phyloP scores from a whole-genome alignment of 2,113 vertebrate genomes.

The Cyprinus carpio region DNA sequence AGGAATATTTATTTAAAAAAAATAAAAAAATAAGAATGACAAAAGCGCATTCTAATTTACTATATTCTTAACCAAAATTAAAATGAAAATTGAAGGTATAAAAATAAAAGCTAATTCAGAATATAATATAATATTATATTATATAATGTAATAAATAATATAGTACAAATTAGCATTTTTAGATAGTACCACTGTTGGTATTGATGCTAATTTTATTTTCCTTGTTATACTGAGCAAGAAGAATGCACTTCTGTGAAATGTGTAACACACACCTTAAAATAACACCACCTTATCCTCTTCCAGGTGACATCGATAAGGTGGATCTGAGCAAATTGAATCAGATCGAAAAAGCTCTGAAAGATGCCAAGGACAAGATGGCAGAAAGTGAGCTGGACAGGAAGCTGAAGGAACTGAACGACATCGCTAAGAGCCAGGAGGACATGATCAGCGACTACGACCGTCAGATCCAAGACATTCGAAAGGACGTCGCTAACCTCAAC shows the following conservation, averaged over 20 bases:
- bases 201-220: neutral
- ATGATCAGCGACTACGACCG: slow-evolving; percentile 88
- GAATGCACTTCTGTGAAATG: neutral
- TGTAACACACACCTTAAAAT: neutral
- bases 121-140: neutral
- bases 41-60: no score
- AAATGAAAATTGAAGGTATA: neutral
- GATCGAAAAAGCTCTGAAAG: slow-evolving; percentile 85
- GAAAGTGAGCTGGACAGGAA: slow-evolving; percentile 85
- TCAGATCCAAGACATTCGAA: slow-evolving; percentile 89
- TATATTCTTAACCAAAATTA: no score
- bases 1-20: no score
- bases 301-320: slow-evolving; percentile 93
- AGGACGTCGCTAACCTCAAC: slow-evolving; percentile 91
- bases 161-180: neutral
- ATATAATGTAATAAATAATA: no score
- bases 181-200: neutral
- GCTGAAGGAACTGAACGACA: slow-evolving; percentile 83
- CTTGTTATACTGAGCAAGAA: neutral
- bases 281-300: neutral
- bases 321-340: slow-evolving; percentile 90
- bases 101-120: neutral
- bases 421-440: slow-evolving; percentile 85
- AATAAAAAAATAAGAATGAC: no score
- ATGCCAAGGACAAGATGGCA: slow-evolving; percentile 87